phyloP scores from a whole-genome alignment of 2,113 vertebrate genomes.

The Plecotus auritus region DNA sequence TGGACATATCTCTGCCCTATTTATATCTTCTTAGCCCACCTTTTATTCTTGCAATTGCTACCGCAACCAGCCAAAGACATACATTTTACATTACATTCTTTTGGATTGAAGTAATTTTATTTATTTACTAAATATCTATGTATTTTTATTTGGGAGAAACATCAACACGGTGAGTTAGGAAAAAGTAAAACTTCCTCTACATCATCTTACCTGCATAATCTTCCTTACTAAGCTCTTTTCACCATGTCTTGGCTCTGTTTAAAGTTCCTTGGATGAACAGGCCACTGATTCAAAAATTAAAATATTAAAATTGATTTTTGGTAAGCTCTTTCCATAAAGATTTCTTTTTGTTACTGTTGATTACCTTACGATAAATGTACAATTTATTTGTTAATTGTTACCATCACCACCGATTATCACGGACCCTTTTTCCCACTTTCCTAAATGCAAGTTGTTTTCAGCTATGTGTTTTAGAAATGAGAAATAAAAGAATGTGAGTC shows the following conservation, averaged over 20 bases:
- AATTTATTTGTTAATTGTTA: background rate
- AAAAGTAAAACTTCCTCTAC: background rate
- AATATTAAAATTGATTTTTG: background rate
- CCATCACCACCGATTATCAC: background rate
- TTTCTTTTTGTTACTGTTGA: background rate
- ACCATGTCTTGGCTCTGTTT: background rate
- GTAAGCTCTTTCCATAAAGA: background rate
- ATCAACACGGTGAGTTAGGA: background rate
- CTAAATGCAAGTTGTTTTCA: background rate
- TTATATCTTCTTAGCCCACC: rapidly evolving
- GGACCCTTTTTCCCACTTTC: background rate
- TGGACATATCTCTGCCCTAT: rapidly evolving
- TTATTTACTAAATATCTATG: background rate
- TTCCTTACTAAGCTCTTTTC: background rate
- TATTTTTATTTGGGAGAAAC: background rate
- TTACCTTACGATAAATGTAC: background rate
- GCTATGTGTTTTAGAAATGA: background rate
- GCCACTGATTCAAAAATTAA: background rate
- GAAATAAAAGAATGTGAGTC: background rate
- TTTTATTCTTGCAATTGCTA: background rate
- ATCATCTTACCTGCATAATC: background rate
- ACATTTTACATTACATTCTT: background rate
- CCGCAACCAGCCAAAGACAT: background rate
- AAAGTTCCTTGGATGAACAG: background rate
- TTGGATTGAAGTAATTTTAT: background rate